phyloP scores from a whole-genome alignment of 1,140 invertebrate species.

The Apolygus lucorum region DNA sequence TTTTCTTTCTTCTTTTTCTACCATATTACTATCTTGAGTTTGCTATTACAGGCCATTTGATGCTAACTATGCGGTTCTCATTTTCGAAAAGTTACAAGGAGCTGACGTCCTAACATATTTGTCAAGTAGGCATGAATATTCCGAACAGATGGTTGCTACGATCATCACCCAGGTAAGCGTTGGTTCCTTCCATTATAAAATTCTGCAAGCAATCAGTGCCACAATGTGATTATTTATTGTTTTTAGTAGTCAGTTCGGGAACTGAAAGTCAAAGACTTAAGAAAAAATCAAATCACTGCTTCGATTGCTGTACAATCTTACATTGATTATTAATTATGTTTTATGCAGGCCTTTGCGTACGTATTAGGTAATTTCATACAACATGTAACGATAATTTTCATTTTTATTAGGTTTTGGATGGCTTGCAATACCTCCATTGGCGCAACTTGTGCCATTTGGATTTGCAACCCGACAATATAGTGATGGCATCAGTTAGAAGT shows the following conservation, averaged over 20 bases:
- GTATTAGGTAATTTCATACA: no score
- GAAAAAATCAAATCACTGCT: no score
- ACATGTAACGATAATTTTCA: no score
- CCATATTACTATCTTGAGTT: background rate
- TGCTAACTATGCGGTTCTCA: slow-evolving; percentile 56
- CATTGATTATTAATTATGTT: no score
- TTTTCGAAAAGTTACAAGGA: slow-evolving; percentile 82
- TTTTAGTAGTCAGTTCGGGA: no score
- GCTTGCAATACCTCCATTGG: slow-evolving; percentile 86
- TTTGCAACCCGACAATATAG: slow-evolving; percentile 93
- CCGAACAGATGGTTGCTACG: slow-evolving; percentile 78
- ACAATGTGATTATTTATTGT: slow-evolving; percentile 3
- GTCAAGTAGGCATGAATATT: slow-evolving; percentile 75
- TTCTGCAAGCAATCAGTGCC: slow-evolving; percentile 8
- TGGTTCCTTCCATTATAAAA: no score
- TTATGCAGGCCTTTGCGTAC: no score
- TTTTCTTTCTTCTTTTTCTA: background rate
- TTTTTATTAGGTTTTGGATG: slow-evolving; percentile 61
- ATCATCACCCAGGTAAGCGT: slow-evolving; percentile 60
- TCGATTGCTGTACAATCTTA: no score
- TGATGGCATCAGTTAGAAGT: slow-evolving; percentile 78
- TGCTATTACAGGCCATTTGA: slow-evolving; percentile 35
- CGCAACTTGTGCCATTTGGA: slow-evolving; percentile 84
- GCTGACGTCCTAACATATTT: slow-evolving; percentile 85
- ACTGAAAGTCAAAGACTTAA: no score